Percentiles rank a stretch among this genome's conserved stretches.
Evolutionary conservation across 1,140 invertebrate species (phyloP).

Genomic region (Bombus turneri): DNA sequence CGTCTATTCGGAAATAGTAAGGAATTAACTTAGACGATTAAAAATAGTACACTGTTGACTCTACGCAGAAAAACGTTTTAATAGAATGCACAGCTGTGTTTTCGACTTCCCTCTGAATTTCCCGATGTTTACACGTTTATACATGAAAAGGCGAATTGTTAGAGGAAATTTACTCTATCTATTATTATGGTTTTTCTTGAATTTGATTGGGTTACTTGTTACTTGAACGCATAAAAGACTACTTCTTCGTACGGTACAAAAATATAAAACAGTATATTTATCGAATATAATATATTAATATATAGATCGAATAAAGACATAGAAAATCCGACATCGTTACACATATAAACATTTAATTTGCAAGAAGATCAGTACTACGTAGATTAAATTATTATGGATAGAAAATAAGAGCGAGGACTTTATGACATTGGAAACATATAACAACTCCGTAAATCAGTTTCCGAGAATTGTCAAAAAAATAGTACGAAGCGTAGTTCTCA

Average conservation of each 20-base stretch:
- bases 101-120: no score
- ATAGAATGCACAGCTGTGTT: background rate
- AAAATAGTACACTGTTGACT: slow-evolving; percentile 11
- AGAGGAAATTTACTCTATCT: background rate
- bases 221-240: background rate
- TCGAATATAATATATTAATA: background rate
- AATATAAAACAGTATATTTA: background rate
- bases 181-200: background rate
- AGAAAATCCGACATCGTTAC: background rate
- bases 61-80: background rate
- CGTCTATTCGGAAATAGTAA: background rate
- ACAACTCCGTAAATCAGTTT: background rate
- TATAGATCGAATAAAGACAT: background rate
- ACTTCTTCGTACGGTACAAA: background rate
- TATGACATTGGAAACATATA: background rate
- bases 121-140: no score
- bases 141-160: no score
- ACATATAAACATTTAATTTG: no score
- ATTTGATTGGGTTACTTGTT: slow-evolving; percentile 9
- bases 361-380: no score
- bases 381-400: no score
- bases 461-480: background rate
- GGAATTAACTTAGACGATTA: background rate
- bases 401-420: no score
- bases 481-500: background rate